Percentiles rank a stretch among this genome's conserved stretches.
phyloP scores from a whole-genome alignment of 1,140 invertebrate genomes.

The Lepidotrigona ventralis region DNA sequence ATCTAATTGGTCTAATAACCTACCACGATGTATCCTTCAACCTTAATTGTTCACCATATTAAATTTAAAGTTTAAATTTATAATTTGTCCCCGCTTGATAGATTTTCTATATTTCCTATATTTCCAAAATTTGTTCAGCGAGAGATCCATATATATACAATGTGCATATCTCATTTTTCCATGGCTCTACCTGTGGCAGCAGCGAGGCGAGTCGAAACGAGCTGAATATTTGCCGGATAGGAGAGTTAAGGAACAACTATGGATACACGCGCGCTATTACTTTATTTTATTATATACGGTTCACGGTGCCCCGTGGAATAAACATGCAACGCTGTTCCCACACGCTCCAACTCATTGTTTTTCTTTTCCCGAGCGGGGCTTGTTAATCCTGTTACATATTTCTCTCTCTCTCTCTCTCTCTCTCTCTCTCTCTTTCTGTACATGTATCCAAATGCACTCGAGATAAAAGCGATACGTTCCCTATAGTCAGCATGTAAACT shows the following conservation, averaged over 20 bases:
- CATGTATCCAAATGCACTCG: neutral
- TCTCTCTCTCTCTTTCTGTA: neutral
- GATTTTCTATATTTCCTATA: neutral
- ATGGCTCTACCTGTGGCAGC: neutral
- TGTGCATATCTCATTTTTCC: neutral
- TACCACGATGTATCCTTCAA: too few relatives aligned
- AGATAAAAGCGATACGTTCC: constrained; percentile 17
- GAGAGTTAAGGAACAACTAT: neutral
- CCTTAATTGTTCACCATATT: too few relatives aligned
- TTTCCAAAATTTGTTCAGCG: neutral
- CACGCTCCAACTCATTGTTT: constrained; percentile 15
- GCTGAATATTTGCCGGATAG: neutral
- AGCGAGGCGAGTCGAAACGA: neutral
- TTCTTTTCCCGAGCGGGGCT: neutral
- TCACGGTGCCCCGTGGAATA: constrained; percentile 7
- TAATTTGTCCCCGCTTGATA: neutral
- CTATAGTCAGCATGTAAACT: neutral
- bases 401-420: too few relatives aligned
- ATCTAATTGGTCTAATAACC: neutral
- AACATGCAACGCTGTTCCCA: constrained; percentile 22
- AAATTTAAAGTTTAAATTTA: neutral
- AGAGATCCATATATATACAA: neutral
- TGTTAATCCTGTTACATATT: constrained; percentile 8
- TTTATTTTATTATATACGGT: constrained; percentile 10
- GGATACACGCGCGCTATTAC: neutral